phyloP scores from a whole-genome alignment of 2,888 invertebrate genomes.

The Esperia sulphurella region DNA sequence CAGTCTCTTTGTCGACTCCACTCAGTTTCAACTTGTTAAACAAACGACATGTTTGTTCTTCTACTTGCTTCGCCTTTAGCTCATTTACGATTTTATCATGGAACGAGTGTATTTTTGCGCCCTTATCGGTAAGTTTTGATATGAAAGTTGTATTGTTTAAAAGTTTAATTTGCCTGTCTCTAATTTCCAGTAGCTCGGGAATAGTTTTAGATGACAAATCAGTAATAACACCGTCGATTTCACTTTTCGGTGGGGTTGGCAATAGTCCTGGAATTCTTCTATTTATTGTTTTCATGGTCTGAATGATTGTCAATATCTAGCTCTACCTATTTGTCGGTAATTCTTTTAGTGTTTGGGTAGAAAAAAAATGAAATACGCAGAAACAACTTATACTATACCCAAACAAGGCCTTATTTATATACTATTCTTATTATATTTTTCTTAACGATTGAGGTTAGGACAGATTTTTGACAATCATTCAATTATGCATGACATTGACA shows the following conservation, averaged over 20 bases:
- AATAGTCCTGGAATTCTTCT: constrained; percentile 71
- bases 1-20: constrained; percentile 55
- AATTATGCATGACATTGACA: too few species aligned
- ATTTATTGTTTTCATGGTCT: constrained; percentile 50
- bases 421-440: too few species aligned
- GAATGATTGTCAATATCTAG: not conserved
- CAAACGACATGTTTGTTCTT: constrained; percentile 70
- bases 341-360: too few species aligned
- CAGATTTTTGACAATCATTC: too few species aligned
- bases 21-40: constrained; percentile 71
- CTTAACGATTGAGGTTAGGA: too few species aligned
- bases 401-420: too few species aligned
- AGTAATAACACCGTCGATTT: constrained; percentile 75
- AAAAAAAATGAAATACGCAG: too few species aligned
- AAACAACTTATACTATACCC: too few species aligned
- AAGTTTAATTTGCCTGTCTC: constrained; percentile 78
- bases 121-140: constrained; percentile 78
- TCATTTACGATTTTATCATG: constrained; percentile 65
- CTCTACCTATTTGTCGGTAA: too few species aligned
- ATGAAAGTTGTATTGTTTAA: constrained; percentile 74
- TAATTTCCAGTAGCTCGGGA: constrained; percentile 71
- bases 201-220: constrained; percentile 66
- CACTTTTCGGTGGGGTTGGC: constrained; percentile 60
- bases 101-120: constrained; percentile 74
- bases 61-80: constrained; percentile 67